These are phyloP conservation scores for Caracal caracal DNA, from an alignment of 2,113 vertebrate genomes.

Conservation along the genomic window DNA sequence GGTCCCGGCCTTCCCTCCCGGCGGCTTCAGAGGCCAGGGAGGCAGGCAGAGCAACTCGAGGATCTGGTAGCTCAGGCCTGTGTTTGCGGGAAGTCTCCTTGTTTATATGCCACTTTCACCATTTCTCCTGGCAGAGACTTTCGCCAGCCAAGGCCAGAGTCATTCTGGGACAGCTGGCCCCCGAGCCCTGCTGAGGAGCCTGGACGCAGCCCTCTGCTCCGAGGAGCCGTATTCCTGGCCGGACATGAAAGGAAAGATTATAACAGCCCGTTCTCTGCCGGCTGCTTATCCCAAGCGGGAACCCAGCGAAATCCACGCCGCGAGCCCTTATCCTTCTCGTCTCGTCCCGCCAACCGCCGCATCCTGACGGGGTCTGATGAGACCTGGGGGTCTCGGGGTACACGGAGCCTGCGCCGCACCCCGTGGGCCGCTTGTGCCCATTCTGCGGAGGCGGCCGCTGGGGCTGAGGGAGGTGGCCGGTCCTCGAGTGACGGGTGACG, in stretches of 20 bases:
- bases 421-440: fast-evolving
- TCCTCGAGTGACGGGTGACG: fast-evolving
- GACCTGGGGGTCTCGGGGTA: fast-evolving
- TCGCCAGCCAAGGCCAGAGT: background rate
- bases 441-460: fast-evolving
- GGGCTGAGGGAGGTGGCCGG: fast-evolving
- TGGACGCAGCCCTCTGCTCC: background rate
- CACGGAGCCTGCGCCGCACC: fast-evolving
- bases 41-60: background rate
- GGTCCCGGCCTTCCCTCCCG: fast-evolving
- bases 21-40: background rate
- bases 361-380: background rate
- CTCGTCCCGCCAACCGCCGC: too few species aligned
- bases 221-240: conserved; percentile 53
- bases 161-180: conserved; percentile 50
- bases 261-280: background rate
- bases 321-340: background rate
- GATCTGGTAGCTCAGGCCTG: background rate
- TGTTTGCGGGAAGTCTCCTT: background rate
- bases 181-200: conserved; percentile 23
- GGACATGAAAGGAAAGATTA: conserved; percentile 65
- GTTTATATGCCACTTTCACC: background rate
- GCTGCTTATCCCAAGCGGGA: conserved; percentile 20
- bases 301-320: background rate
- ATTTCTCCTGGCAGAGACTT: background rate